phyloP scores from a whole-genome alignment of 2,888 invertebrate species.

The Polyploca ridens region DNA sequence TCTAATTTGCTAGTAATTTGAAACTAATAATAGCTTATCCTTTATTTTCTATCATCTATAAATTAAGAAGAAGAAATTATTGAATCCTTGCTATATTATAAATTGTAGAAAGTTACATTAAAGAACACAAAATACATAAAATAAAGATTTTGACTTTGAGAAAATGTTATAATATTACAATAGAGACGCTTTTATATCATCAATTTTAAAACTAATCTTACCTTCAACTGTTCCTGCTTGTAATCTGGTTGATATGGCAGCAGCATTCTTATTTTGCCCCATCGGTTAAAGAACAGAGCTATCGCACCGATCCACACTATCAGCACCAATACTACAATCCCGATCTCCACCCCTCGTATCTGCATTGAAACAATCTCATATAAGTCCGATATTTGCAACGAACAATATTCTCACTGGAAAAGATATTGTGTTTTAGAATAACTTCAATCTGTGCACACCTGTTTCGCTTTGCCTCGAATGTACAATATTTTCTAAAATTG shows the following conservation, averaged over 20 bases:
- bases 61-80: no score
- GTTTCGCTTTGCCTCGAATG: not conserved
- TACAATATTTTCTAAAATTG: not conserved
- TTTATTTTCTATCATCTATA: no score
- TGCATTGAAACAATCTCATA: conserved; percentile 52
- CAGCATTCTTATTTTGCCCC: conserved; percentile 96
- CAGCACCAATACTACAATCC: conserved; percentile 92
- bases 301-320: conserved; percentile 95
- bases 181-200: no score
- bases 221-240: conserved; percentile 93
- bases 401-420: not conserved
- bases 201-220: conserved; percentile 31
- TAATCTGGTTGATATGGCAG: conserved; percentile 96
- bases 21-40: no score
- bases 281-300: conserved; percentile 93
- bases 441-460: not conserved
- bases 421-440: conserved; percentile 3
- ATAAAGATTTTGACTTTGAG: no score
- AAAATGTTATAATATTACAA: no score
- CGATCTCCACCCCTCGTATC: conserved; percentile 96
- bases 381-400: conserved; percentile 10
- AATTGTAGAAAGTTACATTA: no score
- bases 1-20: no score
- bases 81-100: no score
- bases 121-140: no score